Base-by-base conservation (phyloP, 2,113 vertebrate species). In the Oncorhynchus tshawytscha region DNA sequence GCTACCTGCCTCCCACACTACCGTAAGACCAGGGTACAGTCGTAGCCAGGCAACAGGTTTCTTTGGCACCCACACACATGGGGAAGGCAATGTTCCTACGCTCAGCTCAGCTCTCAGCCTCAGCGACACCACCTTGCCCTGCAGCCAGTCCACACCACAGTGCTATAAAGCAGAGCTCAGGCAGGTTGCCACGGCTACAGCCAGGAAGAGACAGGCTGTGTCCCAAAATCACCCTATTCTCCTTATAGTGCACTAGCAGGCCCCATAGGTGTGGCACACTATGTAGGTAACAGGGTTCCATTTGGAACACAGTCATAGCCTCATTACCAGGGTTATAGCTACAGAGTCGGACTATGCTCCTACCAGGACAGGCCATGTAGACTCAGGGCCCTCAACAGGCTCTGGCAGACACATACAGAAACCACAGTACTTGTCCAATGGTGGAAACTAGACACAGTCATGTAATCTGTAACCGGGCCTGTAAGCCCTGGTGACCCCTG, bases 1-100 rank as follows among this genome's bases (percentile, higher is more conserved):
- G 9, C 39, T 45, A 45, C 39, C 39, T 45, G 39, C 39, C 39
- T 45, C 39, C 39, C 39, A 45, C 39, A 88, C 91, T 90, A 90
- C 89, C 62, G 24, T 81, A 87, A 89, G 83, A 90, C 88, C 88
- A 91, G 90, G 90, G 91, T 88, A 88, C 81, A 80, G 88, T 86
- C 81, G 91, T 93, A 94, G 88, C 92, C 92, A 89, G 92, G 91
- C 92, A 94, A 91, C 92, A 88, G 90, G 90, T 91, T 92, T 88
- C 84, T 91, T 78, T 88, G 82, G 88, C 88, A 86, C 90, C 88
- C 90, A 92, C 91, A 92, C 91, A 88, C 79, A 82, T 69, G 66
- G 81, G 66, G 81, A 90, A 77, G 80, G 73, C 90, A 81, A 83
- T 80, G 86, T 88, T 86, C 83, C 87, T 77, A 81, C 81, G 65